A percentile compares a stretch with the other conserved stretches of the same genome.
Evolutionary conservation across 2,113 vertebrate genomes (phyloP).

Genomic region (Brachyhypopomus gauderio): DNA sequence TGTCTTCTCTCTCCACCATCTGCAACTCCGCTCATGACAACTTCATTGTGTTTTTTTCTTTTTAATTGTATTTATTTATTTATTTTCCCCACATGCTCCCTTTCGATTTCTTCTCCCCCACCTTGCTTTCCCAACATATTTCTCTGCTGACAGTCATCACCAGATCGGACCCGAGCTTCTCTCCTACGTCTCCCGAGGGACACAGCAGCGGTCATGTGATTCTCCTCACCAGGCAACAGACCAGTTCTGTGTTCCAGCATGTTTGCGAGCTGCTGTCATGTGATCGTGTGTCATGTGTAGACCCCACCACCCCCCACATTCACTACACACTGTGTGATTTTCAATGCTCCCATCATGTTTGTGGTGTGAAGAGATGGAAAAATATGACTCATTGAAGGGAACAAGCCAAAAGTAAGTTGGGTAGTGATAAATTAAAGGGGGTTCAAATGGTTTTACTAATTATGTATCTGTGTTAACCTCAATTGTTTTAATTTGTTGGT

Average conservation of each 20-base stretch:
- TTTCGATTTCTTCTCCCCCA: not conserved
- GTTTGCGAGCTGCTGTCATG: constrained; percentile 34
- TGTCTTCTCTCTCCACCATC: constrained; percentile 15
- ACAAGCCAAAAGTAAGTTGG: constrained; percentile 49
- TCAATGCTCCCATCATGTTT: constrained; percentile 22
- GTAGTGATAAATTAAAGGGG: constrained; percentile 67
- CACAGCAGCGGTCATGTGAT: constrained; percentile 56
- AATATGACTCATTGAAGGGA: constrained; percentile 7
- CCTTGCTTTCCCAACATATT: constrained; percentile 15
- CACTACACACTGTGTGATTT: constrained; percentile 17
- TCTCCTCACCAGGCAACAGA: constrained; percentile 64
- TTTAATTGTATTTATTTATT: constrained; percentile 19
- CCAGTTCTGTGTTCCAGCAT: constrained; percentile 30
- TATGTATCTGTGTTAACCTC: constrained; percentile 25
- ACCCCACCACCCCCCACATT: not conserved
- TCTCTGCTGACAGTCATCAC: constrained; percentile 59
- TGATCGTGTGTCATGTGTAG: constrained; percentile 12
- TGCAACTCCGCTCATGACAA: constrained; percentile 2
- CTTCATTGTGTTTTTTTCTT: constrained; percentile 12
- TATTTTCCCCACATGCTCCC: constrained; percentile 14
- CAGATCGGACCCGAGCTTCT: constrained; percentile 65
- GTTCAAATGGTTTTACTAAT: constrained; percentile 57
- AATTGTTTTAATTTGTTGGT: not conserved
- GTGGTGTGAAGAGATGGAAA: constrained; percentile 1
- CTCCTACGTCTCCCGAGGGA: constrained; percentile 55